Conservation (phyloP, 2,113 vertebrate species). For the Boleophthalmus pectinirostris region DNA sequence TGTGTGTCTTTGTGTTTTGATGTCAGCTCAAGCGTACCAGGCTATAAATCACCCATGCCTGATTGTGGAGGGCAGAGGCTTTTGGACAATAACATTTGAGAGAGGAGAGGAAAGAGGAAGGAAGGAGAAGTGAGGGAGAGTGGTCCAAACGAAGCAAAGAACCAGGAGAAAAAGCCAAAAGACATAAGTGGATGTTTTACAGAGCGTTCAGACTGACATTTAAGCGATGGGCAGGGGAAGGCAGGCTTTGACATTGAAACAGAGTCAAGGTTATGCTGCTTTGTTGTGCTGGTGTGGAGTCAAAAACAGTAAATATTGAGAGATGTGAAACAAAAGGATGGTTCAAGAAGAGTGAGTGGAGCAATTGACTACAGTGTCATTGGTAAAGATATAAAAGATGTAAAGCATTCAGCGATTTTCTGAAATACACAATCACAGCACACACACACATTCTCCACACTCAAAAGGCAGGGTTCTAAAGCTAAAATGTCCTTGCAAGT, state of each 20-base stretch:
- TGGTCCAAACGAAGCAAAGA: constrained; percentile 12
- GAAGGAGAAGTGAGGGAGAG: constrained; percentile 24
- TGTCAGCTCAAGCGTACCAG: constrained; percentile 70
- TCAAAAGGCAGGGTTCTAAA: background rate
- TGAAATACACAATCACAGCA: background rate
- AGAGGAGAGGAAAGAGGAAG: constrained; percentile 26
- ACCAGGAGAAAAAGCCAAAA: constrained; percentile 6
- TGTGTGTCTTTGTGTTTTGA: constrained; percentile 69
- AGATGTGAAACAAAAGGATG: background rate
- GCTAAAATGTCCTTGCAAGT: background rate
- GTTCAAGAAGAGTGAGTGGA: background rate
- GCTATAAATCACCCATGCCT: constrained; percentile 78
- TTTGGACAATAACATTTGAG: constrained; percentile 74
- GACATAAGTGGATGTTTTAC: constrained; percentile 44
- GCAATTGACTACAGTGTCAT: background rate
- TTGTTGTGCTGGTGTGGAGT: background rate
- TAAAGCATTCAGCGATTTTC: background rate
- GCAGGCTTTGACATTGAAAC: constrained; percentile 43
- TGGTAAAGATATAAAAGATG: background rate
- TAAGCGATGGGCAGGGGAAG: constrained; percentile 13
- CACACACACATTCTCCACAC: background rate
- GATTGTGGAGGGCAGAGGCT: constrained; percentile 74
- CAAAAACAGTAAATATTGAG: background rate
- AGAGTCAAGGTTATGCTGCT: constrained; percentile 36
- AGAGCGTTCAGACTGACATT: constrained; percentile 32